Conservation (phyloP, 2,113 vertebrate species). For the Candoia aspera region DNA sequence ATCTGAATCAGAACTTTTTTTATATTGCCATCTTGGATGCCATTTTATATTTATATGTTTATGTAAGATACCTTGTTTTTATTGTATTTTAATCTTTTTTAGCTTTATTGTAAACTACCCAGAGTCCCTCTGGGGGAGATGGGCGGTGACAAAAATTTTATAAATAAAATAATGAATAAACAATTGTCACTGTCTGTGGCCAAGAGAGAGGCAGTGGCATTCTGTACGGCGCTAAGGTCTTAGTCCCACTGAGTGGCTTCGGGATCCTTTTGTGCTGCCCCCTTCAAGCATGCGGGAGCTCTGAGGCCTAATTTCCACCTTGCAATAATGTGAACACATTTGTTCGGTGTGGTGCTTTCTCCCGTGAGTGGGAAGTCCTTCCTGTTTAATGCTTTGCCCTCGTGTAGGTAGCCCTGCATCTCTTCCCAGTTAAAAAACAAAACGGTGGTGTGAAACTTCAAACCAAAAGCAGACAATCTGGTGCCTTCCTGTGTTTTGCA, state of each 20-base stretch:
- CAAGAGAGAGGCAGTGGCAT: neutral
- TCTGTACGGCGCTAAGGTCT: neutral
- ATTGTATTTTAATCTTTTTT: no score
- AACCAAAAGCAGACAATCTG: no score
- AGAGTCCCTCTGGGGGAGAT: no score
- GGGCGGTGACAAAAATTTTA: no score
- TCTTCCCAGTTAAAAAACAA: neutral
- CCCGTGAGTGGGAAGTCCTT: neutral
- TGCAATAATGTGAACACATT: neutral
- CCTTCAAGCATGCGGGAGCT: neutral
- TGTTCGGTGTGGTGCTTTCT: neutral
- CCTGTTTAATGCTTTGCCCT: neutral
- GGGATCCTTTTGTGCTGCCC: neutral
- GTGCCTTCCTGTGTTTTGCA: no score
- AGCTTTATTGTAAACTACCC: no score
- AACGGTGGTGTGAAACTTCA: neutral
- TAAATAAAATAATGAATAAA: no score
- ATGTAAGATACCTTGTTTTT: no score
- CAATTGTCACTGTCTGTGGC: neutral
- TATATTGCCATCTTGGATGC: no score
- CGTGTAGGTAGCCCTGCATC: neutral
- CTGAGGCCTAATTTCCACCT: neutral
- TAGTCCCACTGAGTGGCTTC: neutral
- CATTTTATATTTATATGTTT: no score
- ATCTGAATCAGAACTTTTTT: no score